Evolutionary conservation across 1,140 invertebrate genomes (phyloP).

Genomic region (Ladona fulva): DNA sequence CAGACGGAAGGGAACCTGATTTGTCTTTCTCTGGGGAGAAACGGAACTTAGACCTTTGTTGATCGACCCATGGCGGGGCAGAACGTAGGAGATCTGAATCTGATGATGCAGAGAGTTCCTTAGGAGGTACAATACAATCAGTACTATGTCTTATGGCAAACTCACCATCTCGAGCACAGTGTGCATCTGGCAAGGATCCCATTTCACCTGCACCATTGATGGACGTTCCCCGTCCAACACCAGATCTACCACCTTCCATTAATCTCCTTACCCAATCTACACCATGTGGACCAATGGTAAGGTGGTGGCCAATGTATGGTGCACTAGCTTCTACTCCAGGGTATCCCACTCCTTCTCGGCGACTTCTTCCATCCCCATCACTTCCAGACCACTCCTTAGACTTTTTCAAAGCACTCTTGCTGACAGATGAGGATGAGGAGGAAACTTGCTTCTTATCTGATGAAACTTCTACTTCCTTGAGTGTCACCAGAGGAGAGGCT

Average conservation of each 20-base stretch:
- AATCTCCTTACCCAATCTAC: conserved; percentile 53
- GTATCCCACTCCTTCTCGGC: neutral
- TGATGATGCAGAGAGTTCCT: conserved; percentile 48
- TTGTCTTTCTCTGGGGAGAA: conserved; percentile 35
- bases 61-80: conserved; percentile 37
- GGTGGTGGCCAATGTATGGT: conserved; percentile 36
- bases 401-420: conserved; percentile 14
- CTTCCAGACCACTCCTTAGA: conserved; percentile 23
- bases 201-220: neutral
- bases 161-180: conserved; percentile 41
- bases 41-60: conserved; percentile 35
- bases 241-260: conserved; percentile 28
- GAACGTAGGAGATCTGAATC: conserved; percentile 48
- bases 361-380: conserved; percentile 18
- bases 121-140: conserved; percentile 52
- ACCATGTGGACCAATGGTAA: conserved; percentile 52
- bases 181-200: conserved; percentile 30
- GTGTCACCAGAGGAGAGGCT: neutral
- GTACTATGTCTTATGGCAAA: conserved; percentile 50
- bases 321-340: neutral
- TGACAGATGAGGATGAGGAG: neutral
- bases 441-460: neutral
- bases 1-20: conserved; percentile 13
- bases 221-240: conserved; percentile 25
- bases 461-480: neutral